Evolutionary conservation across 2,888 invertebrate genomes (phyloP).

Genomic region (Callyntrura sp.): DNA sequence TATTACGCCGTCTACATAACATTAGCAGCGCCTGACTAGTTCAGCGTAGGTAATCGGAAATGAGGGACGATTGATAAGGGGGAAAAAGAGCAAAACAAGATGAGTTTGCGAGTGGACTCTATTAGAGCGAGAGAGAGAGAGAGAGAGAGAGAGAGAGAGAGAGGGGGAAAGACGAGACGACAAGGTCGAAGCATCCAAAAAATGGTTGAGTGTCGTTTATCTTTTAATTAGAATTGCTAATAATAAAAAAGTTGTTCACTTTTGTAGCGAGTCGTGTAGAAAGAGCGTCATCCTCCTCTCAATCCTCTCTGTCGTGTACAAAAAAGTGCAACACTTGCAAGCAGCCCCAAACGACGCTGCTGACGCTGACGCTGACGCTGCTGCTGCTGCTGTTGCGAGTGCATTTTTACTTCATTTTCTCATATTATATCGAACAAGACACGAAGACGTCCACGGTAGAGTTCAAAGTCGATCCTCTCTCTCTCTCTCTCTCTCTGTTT

Average conservation of each 20-base stretch:
- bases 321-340: slow-evolving; percentile 4
- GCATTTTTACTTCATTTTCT: slow-evolving; percentile 2
- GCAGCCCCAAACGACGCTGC: neutral
- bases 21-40: too few relatives aligned
- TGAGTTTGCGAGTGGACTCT: too few relatives aligned
- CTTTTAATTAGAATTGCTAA: slow-evolving; percentile 26
- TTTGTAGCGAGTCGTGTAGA: neutral
- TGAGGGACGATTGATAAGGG: too few relatives aligned
- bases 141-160: too few relatives aligned
- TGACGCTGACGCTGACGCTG: neutral
- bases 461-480: slow-evolving; percentile 19
- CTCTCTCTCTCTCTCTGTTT: neutral
- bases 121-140: too few relatives aligned
- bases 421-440: slow-evolving; percentile 1
- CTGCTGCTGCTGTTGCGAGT: neutral
- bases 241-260: neutral
- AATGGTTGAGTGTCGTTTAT: neutral
- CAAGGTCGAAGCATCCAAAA: neutral
- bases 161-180: too few relatives aligned
- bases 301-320: neutral
- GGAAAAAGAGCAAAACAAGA: too few relatives aligned
- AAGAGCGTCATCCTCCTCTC: neutral
- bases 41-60: too few relatives aligned
- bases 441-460: neutral
- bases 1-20: neutral